Conservation (phyloP, 2,113 vertebrate genomes). For the Coryphaenoides rupestris region DNA sequence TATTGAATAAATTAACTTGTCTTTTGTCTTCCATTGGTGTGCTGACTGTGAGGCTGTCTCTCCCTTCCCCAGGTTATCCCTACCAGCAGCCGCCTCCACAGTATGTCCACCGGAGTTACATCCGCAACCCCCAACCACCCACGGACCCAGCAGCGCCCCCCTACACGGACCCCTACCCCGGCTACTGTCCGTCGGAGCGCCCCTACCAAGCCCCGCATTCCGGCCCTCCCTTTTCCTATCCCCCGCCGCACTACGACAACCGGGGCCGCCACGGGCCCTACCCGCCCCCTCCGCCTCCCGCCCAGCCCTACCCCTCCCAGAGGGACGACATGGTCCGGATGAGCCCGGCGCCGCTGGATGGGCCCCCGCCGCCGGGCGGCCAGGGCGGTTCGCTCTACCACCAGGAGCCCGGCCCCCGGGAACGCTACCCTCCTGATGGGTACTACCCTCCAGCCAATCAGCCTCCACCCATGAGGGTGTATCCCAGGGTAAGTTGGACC, state of each 20-base stretch:
- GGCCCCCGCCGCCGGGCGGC: conserved; percentile 71
- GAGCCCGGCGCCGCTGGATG: conserved; percentile 87
- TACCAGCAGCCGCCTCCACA: conserved; percentile 80
- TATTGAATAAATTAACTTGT: too few species aligned
- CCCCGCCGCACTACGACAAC: conserved; percentile 80
- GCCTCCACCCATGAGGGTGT: conserved; percentile 80
- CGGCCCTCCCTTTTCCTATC: conserved; percentile 86
- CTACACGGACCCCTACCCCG: conserved; percentile 86
- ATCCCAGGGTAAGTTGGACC: conserved; percentile 78
- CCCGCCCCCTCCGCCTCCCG: conserved; percentile 75
- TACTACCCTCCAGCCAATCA: conserved; percentile 84
- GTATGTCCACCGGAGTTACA: conserved; percentile 82
- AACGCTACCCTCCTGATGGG: conserved; percentile 81
- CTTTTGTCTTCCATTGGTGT: too few species aligned
- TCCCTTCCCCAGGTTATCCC: conserved; percentile 77
- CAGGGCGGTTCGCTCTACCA: conserved; percentile 81
- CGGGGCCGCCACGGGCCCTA: conserved; percentile 78
- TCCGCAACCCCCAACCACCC: conserved; percentile 68
- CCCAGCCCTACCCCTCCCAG: conserved; percentile 79
- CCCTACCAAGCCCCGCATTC: conserved; percentile 77
- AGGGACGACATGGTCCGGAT: conserved; percentile 87
- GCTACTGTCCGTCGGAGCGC: conserved; percentile 83
- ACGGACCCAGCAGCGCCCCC: conserved; percentile 78
- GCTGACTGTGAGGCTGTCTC: neutral
- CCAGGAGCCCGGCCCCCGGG: conserved; percentile 78